phyloP scores from a whole-genome alignment of 2,888 invertebrate genomes.

The Plemyria rubiginata region DNA sequence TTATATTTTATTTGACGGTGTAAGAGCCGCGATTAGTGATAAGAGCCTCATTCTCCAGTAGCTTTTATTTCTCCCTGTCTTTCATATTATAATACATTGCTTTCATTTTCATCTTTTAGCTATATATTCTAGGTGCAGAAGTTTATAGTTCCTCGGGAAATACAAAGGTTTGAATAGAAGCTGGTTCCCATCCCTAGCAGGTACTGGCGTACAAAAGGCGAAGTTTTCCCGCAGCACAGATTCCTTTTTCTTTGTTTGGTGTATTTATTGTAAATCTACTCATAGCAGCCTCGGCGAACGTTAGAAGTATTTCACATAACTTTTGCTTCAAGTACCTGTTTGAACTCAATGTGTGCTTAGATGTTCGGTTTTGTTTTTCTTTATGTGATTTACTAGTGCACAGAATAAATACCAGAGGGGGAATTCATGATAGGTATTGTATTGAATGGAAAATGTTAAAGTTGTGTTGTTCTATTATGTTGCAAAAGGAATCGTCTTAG shows the following conservation, averaged over 20 bases:
- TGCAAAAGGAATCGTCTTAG: too few relatives aligned
- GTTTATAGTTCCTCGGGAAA: too few relatives aligned
- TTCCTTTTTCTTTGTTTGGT: slow-evolving; percentile 84
- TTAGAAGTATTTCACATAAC: slow-evolving; percentile 83
- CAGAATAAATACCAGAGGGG: slow-evolving; percentile 5
- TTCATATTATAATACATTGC: too few relatives aligned
- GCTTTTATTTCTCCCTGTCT: too few relatives aligned
- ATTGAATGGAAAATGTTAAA: background rate
- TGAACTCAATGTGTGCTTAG: slow-evolving; percentile 36
- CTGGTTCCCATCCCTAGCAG: slow-evolving; percentile 26
- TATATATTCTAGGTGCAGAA: too few relatives aligned
- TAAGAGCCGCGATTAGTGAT: too few relatives aligned
- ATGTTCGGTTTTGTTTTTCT: slow-evolving; percentile 40
- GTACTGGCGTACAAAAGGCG: slow-evolving; percentile 74
- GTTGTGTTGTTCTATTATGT: background rate
- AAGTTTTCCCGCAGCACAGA: slow-evolving; percentile 81
- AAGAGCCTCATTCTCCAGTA: too few relatives aligned
- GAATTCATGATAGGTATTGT: background rate
- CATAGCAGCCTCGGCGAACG: slow-evolving; percentile 73
- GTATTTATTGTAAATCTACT: slow-evolving; percentile 85
- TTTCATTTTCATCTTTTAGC: too few relatives aligned
- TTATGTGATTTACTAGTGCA: slow-evolving; percentile 31
- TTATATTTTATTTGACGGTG: too few relatives aligned
- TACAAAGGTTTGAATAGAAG: background rate
- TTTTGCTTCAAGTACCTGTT: slow-evolving; percentile 62